Evolutionary conservation across 2,797 vertebrate genomes (phyloP).

Genomic region (Lepidocolaptes lacrymiger): DNA sequence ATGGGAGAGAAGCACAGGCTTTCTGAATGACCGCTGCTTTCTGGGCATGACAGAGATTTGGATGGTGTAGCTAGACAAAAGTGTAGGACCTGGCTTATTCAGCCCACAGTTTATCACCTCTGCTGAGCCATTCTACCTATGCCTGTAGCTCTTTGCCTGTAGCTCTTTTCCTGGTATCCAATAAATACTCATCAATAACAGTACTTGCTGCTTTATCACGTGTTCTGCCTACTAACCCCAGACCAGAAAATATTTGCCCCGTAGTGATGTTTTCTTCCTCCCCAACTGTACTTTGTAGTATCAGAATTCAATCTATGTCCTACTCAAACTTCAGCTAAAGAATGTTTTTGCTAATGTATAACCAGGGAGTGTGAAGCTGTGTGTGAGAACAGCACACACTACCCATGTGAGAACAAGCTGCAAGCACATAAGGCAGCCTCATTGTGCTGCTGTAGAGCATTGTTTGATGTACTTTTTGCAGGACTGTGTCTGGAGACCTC

Average conservation of each 20-base stretch:
- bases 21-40: not conserved
- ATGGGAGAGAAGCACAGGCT: not conserved
- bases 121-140: not conserved
- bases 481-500: not conserved
- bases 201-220: not conserved
- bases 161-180: not conserved
- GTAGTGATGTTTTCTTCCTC: conserved; percentile 26
- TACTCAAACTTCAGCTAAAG: conserved; percentile 46
- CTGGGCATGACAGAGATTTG: not conserved
- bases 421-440: not conserved
- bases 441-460: not conserved
- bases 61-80: not conserved
- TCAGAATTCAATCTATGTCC: conserved; percentile 8
- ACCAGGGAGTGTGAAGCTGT: conserved; percentile 48
- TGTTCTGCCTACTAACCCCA: not conserved
- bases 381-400: conserved; percentile 59
- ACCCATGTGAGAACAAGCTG: conserved; percentile 34
- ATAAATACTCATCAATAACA: conserved; percentile 12
- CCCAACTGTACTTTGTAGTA: not conserved
- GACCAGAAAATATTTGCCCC: conserved; percentile 57
- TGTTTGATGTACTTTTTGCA: conserved; percentile 21
- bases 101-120: not conserved
- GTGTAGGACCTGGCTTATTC: not conserved
- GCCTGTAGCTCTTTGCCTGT: not conserved
- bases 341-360: conserved; percentile 62